Evolutionary conservation across 2,888 invertebrate genomes (phyloP), one percentile per base, ranked within the genome.

Genomic region (Ormyrus labotus): DNA sequence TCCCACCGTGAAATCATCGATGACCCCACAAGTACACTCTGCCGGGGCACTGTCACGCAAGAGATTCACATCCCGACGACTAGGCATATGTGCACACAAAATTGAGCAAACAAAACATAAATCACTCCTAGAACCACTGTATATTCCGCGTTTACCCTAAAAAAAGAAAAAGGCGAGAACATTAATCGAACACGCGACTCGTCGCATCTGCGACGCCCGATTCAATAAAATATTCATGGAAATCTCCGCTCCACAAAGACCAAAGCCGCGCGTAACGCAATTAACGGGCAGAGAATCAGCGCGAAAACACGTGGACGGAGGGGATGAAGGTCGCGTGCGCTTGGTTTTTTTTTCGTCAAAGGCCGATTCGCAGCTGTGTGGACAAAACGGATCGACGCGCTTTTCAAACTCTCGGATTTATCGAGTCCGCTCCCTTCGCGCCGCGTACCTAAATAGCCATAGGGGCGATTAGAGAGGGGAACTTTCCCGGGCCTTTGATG

Each of bases 321-420:
- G 34, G 34, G 34, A 34, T 4, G 34, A 34, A 34, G 34, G 34
- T 34, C 34, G 4, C 13, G 55, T 19, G 13, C 58, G 45, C 55
- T 75, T 6, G 13, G 11, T 34, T 57, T 67, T 19, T 67, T 19
- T 50, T 67, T 65, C 64, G 45, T 50, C 34, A 34, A 34, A 34
- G 55, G n/a, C 34, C 58, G 19, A 71, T 50, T n/a, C 64, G 69
- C 79, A 79, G 79, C 79, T 79, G 79, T 51, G 69, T 57, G 64
- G 58, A 79, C 79, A 79, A 74, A 64, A 64, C 55, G 64, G 57
- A 50, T 11, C 60, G 47, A 9, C 57, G 10, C 8, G 72, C 73
- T 75, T 75, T 75, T 68, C 69, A 73, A 73, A 73, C 63, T 55
- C 11, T 9, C 6, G 50, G 64, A 71, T 77, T 77, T 63, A 77